Conservation (phyloP, 1,140 invertebrate species). For the Heterodera carotae region DNA sequence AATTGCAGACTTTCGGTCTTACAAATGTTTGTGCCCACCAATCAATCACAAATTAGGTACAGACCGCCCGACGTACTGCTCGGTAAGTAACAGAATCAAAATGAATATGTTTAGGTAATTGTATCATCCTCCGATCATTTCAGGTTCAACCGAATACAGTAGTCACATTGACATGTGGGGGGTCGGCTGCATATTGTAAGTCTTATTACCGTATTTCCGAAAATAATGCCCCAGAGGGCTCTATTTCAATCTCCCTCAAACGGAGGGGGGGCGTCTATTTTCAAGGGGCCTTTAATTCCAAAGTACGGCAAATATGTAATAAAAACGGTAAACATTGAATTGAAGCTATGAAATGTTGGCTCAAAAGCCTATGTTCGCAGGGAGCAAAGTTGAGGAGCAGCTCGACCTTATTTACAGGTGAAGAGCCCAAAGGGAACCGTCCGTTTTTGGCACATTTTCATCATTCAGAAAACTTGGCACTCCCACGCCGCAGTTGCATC, state of each 20-base stretch:
- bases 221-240: no score
- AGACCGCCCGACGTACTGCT: slow-evolving; percentile 75
- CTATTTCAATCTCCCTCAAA: no score
- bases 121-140: background rate
- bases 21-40: no score
- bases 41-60: background rate
- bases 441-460: no score
- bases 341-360: slow-evolving; percentile 71
- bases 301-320: no score
- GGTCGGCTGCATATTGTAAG: slow-evolving; percentile 76
- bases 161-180: slow-evolving; percentile 76
- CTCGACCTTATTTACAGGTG: slow-evolving; percentile 69
- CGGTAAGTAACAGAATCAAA: slow-evolving; percentile 67
- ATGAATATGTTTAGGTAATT: background rate
- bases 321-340: no score
- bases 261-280: no score
- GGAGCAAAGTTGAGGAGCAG: slow-evolving; percentile 73
- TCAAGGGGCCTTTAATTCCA: no score
- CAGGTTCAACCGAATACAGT: slow-evolving; percentile 46
- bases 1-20: no score
- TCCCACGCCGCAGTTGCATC: slow-evolving; percentile 66
- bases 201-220: background rate
- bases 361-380: slow-evolving; percentile 74
- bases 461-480: slow-evolving; percentile 70
- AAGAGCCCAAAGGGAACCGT: background rate